Evolutionary conservation across 2,888 invertebrate species (phyloP), one percentile per base, ranked within the genome.

Genomic region (Eupithecia inturbata): DNA sequence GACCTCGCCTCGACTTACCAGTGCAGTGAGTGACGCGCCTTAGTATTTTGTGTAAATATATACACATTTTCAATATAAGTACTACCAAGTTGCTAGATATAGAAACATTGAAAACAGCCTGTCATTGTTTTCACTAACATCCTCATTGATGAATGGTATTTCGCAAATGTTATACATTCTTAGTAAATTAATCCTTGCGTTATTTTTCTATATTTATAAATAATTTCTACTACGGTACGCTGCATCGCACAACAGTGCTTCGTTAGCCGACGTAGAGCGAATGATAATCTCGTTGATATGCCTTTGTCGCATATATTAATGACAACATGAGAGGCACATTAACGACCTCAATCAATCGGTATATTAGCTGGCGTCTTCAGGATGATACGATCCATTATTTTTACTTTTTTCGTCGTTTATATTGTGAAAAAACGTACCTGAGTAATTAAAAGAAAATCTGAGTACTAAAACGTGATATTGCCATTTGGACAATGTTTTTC

Each of bases 361-460:
- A n/a, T 36, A 63, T 63, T 63, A 63, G 63, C 63, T 10, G 36
- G 33, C 33, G n/a, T n/a, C 36, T 63, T 63, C 63, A 63, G 63
- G 19, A 36, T 63, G 22, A 22, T 4, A 53, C 53, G 22, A 53
- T 10, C 53, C 12, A 53, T 53, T 53, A 53, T 53, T 53, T 53
- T 53, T n/a, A n/a, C 49, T 49, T 49, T n/a, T 49, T 49, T 49
- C n/a, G 9, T 49, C 49, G n/a, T 49, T 49, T 49, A 49, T 9
- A 49, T 49, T n/a, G n/a, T 49, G n/a, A 49, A 19, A 49, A n/a
- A 49, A 41, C 41, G 16, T 16, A 41, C 39, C 39, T 12, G 2
- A n/a, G n/a, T n/a, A n/a, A n/a, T n/a, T n/a, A n/a, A n/a, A n/a
- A n/a, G n/a, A n/a, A n/a, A n/a, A n/a, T n/a, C n/a, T n/a, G n/a